Evolutionary conservation across 2,113 vertebrate species (phyloP).

Genomic region (Hemiscyllium ocellatum): DNA sequence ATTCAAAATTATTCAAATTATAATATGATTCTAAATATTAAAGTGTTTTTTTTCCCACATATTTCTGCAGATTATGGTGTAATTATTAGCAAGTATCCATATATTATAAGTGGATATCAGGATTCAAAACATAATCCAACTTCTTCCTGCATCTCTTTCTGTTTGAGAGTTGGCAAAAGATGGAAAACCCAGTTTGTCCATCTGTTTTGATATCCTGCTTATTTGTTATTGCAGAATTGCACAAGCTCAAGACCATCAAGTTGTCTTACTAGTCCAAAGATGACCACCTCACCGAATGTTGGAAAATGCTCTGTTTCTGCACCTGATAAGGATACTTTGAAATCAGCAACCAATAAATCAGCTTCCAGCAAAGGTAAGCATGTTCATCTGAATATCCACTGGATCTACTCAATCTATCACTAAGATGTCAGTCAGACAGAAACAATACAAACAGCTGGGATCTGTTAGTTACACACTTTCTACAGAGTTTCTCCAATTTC

Average conservation of each 20-base stretch:
- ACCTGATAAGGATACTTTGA: conserved; percentile 55
- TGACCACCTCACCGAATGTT: conserved; percentile 57
- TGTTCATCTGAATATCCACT: neutral
- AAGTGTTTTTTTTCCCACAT: neutral
- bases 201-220: neutral
- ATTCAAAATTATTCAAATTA: neutral
- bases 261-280: conserved; percentile 63
- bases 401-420: neutral
- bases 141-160: neutral
- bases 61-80: neutral
- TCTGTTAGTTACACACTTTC: neutral
- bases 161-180: neutral
- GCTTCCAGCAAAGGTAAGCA: conserved; percentile 47
- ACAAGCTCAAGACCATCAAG: conserved; percentile 61
- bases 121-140: neutral
- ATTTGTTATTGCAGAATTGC: conserved; percentile 60
- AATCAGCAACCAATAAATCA: conserved; percentile 47
- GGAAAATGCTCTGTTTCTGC: conserved; percentile 53
- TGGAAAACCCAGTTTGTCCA: neutral
- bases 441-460: neutral
- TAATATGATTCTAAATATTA: neutral
- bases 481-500: neutral
- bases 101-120: neutral
- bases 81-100: neutral
- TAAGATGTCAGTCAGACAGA: neutral